A percentile compares a stretch with the other conserved stretches of the same genome.
phyloP scores from a whole-genome alignment of 2,113 vertebrate species.

The Callocephalon fimbriatum region DNA sequence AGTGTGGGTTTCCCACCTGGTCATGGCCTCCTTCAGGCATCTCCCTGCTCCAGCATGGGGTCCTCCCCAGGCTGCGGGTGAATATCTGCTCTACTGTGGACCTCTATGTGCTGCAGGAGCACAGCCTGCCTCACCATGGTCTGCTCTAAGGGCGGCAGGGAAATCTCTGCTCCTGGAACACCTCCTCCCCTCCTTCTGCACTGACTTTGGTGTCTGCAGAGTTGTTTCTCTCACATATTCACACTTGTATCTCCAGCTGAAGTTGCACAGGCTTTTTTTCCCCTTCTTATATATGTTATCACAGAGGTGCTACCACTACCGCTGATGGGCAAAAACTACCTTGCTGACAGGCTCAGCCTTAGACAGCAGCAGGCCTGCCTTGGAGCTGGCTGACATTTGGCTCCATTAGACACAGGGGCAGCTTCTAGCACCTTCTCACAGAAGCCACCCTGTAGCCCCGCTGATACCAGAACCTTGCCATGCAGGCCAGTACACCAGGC shows the following conservation, averaged over 20 bases:
- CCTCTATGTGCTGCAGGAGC: no score
- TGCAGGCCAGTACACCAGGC: neutral
- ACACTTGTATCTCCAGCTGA: neutral
- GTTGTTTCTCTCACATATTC: neutral
- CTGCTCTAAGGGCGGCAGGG: neutral
- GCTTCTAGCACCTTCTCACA: neutral
- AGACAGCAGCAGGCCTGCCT: accelerated
- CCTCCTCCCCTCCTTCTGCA: neutral
- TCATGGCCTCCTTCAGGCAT: neutral
- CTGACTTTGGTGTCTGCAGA: neutral
- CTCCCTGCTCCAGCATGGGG: accelerated
- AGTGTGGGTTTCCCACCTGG: neutral
- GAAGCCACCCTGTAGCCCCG: neutral
- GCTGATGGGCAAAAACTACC: neutral
- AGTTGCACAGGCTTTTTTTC: neutral
- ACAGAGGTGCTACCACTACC: neutral
- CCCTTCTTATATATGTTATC: neutral
- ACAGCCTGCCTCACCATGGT: neutral
- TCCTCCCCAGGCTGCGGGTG: neutral
- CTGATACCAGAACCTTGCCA: neutral
- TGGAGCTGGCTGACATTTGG: neutral
- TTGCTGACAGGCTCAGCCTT: neutral
- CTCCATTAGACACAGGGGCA: accelerated
- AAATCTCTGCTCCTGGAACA: neutral
- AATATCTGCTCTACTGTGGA: neutral